Base-by-base conservation (phyloP, 2,797 vertebrate species). In the Tragopan temminckii region DNA sequence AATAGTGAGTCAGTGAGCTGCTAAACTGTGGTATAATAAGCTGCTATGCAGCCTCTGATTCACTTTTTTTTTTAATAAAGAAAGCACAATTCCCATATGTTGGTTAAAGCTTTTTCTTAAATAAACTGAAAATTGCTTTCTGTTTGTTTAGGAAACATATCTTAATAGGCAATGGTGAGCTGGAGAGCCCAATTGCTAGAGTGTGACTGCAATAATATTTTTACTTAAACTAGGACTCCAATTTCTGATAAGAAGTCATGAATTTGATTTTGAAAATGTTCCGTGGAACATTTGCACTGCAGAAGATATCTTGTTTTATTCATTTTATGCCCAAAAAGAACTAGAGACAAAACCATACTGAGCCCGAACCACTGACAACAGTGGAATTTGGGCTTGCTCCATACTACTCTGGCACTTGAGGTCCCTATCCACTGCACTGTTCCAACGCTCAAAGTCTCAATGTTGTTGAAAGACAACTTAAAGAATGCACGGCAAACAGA, bases 91-190 rank as follows among this genome's bases (percentile, higher is more conserved):
- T 93, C 59, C 64, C 66, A 79, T 69, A 50, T 3, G 13, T 10
- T 75, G 36, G 33, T 87, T 92, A 83, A 86, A 91, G 68, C 8
- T 33, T 83, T 87, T 77, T 64, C 61, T 90, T 91, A 83, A 76
- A 91, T 81, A 93, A 92, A 93, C 63, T 86, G 61, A 81, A 88
- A 91, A 88, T 42, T 64, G 42, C 21, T 92, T 81, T 91, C 52
- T 58, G 24, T 91, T 89, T 94, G 57, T 92, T 89, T 85, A 90
- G 59, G 63, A 95, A 95, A 94, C 23, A 14, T 78, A 85, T 55
- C 68, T 77, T 64, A 80, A 92, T 70, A 80, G 74, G 74, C 77
- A 91, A 84, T 11, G 13, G 46, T 27, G n/a, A 93, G 55, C 55
- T 11, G 16, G 69, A 61, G 35, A 91, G 86, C 14, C 46, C 85